phyloP scores from a whole-genome alignment of 2,797 vertebrate genomes.

The Babyrousa celebensis region DNA sequence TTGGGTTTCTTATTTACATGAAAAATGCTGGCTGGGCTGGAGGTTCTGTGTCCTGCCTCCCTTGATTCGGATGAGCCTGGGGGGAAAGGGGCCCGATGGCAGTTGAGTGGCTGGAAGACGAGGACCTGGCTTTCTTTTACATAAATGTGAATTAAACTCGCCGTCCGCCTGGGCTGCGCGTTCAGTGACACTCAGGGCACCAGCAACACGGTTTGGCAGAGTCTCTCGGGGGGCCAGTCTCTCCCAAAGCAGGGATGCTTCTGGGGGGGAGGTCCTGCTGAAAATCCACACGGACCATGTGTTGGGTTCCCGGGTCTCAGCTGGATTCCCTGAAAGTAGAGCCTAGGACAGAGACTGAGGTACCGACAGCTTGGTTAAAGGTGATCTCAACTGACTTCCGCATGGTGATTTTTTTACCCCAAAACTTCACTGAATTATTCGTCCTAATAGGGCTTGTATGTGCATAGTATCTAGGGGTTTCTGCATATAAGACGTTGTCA shows the following conservation, averaged over 20 bases:
- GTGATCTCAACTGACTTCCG: background rate
- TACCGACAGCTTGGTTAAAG: background rate
- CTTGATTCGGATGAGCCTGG: background rate
- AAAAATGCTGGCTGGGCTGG: background rate
- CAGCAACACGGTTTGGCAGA: background rate
- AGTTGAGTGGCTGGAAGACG: background rate
- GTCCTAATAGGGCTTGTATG: background rate
- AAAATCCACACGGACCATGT: fast-evolving
- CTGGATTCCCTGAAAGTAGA: background rate
- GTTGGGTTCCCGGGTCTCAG: background rate
- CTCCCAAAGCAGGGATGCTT: background rate
- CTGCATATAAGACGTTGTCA: background rate
- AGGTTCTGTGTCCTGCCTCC: background rate
- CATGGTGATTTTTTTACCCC: background rate
- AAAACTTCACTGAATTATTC: background rate
- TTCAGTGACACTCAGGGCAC: background rate
- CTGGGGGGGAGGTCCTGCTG: fast-evolving
- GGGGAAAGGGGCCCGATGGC: background rate
- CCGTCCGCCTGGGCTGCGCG: background rate
- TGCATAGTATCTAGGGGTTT: background rate
- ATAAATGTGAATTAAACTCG: background rate
- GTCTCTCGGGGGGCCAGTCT: background rate
- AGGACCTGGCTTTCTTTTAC: background rate
- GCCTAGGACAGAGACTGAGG: background rate
- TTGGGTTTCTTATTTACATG: background rate